Conservation (phyloP, 1,140 invertebrate genomes). For the Mycetomoellerius zeteki region DNA sequence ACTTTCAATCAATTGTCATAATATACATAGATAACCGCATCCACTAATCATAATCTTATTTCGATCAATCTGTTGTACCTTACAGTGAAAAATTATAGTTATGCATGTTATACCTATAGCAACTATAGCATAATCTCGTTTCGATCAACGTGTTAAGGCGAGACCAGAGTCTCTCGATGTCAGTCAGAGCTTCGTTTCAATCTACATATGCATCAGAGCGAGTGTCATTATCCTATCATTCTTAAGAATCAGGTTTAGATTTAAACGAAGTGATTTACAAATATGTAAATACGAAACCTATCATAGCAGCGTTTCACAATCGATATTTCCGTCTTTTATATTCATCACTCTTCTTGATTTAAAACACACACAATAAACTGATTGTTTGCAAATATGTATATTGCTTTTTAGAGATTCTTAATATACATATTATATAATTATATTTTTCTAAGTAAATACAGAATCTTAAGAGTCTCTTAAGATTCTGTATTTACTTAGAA, state of each 20-base stretch:
- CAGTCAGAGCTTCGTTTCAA: conserved; percentile 65
- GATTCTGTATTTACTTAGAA: no score
- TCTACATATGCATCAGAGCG: conserved; percentile 74
- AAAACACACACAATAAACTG: conserved; percentile 10
- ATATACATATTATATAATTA: neutral
- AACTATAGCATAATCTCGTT: conserved; percentile 28
- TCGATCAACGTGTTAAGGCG: conserved; percentile 38
- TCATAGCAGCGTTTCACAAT: conserved; percentile 39
- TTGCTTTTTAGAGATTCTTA: neutral
- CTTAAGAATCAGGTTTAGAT: conserved; percentile 69
- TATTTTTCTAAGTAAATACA: no score
- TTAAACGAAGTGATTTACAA: conserved; percentile 70
- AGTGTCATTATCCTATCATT: conserved; percentile 72
- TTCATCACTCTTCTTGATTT: conserved; percentile 23
- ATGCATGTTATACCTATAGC: neutral
- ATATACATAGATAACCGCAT: neutral
- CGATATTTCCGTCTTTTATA: conserved; percentile 25
- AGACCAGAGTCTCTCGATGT: conserved; percentile 39
- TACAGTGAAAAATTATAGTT: conserved; percentile 43
- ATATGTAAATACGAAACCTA: conserved; percentile 72
- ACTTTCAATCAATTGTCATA: neutral
- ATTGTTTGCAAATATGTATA: neutral
- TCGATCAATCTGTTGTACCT: conserved; percentile 3
- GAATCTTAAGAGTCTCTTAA: no score
- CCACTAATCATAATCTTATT: neutral